Evolutionary conservation across 2,113 vertebrate genomes (phyloP), one percentile per base, ranked within the genome.

Genomic region (Motacilla alba): DNA sequence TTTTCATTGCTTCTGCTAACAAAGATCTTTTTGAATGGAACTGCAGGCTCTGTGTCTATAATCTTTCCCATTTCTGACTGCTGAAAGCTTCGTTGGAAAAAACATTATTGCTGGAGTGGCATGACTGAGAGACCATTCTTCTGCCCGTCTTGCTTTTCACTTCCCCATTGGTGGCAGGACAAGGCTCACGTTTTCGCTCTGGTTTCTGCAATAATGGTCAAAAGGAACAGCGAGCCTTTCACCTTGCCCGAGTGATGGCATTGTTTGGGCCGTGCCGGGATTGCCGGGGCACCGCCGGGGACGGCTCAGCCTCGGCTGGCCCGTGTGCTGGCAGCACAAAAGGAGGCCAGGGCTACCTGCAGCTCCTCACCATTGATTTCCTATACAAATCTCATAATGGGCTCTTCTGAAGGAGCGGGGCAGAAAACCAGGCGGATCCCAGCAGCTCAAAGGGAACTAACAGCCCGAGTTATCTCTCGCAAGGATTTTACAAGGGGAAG

Each of bases 1-100:
- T 89, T 68, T 91, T 87, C 73, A 49, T 62, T 68, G 55, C 85
- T 63, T 31, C 92, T 52, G 33, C 64, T 90, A 87, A 88, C 87
- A 94, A 59, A 93, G 93, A 70, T 94, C 83, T 93, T 74, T 93
- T 50, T 68, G 68, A 86, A 47, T 55, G n/a, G 67, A 85, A 52
- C 83, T 85, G 87, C 85, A 77, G 90, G 75, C 79, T 93, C 58
- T 39, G 78, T 83, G 84, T 87, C 50, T 83, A 23, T 84, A 76
- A 76, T 89, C 86, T 92, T 68, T 64, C 67, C 86, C 47, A 13
- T 58, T 93, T 93, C 66, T 93, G 78, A 31, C 62, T 79, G 83
- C 82, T 91, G 94, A 95, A 91, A 94, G 74, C 91, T 78, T 60
- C 26, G 7, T 22, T 43, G 63, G 91, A 37, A 44, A 70, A 82